phyloP scores from a whole-genome alignment of 2,888 invertebrate genomes.

The Tenthredo distinguenda region DNA sequence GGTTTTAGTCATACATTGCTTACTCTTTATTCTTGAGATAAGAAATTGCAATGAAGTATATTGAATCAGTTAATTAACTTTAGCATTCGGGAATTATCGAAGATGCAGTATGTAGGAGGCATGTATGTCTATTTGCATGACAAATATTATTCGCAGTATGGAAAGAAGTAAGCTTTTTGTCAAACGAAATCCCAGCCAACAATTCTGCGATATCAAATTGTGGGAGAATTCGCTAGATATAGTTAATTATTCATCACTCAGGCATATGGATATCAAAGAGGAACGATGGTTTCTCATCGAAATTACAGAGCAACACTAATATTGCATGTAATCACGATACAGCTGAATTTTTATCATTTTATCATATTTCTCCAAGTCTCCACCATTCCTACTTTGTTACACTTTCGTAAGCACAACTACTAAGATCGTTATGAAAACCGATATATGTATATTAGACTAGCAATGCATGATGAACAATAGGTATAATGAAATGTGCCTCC shows the following conservation, averaged over 20 bases:
- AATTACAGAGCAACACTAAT: background rate
- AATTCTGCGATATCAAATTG: slow-evolving; percentile 23
- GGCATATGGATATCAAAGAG: slow-evolving; percentile 28
- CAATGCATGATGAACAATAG: slow-evolving; percentile 67
- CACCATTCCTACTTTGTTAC: background rate
- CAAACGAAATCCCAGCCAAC: background rate
- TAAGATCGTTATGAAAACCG: slow-evolving; percentile 32
- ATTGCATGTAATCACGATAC: background rate
- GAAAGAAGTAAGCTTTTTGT: background rate
- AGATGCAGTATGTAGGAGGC: background rate
- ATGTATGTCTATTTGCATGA: background rate
- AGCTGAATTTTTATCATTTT: background rate
- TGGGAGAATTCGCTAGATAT: slow-evolving; percentile 1
- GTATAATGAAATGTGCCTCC: slow-evolving; percentile 74
- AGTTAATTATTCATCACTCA: background rate
- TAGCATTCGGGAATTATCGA: background rate
- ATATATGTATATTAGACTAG: slow-evolving; percentile 32
- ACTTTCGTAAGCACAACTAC: slow-evolving; percentile 32
- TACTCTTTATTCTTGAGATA: background rate
- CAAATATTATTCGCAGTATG: slow-evolving; percentile 14
- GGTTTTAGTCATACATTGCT: background rate
- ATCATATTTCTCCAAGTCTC: background rate
- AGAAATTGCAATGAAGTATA: background rate
- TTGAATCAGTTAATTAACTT: slow-evolving; percentile 12
- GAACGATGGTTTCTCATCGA: background rate